Conservation (phyloP, 2,113 vertebrate species). For the Cercopithecus mona region DNA sequence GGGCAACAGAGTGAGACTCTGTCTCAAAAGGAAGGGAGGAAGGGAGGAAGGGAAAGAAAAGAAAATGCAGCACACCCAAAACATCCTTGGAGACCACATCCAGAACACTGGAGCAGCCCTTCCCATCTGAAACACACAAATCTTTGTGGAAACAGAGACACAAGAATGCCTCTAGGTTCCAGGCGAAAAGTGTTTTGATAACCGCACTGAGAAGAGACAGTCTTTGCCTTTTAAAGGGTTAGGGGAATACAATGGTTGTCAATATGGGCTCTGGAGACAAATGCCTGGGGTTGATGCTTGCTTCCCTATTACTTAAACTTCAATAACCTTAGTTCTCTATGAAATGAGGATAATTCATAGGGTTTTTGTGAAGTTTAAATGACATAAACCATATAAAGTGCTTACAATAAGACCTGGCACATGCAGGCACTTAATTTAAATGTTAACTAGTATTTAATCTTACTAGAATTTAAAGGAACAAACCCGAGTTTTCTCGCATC, state of each 20-base stretch:
- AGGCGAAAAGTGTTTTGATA: background rate
- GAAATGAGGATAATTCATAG: background rate
- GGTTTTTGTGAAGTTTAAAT: background rate
- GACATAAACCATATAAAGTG: background rate
- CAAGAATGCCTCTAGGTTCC: background rate
- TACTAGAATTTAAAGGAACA: constrained; percentile 6
- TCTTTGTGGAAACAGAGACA: background rate
- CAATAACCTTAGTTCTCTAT: background rate
- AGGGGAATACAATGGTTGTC: background rate
- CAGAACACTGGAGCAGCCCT: background rate
- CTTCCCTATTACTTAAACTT: background rate
- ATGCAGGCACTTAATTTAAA: background rate
- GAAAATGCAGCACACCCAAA: too few species aligned
- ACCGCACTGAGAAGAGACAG: background rate
- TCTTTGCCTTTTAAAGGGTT: background rate
- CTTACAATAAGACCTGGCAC: background rate
- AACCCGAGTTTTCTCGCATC: background rate
- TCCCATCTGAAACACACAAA: background rate
- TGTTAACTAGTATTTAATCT: background rate
- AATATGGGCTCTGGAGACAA: background rate
- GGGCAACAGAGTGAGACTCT: too few species aligned
- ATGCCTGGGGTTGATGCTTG: background rate
- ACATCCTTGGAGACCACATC: rapidly evolving
- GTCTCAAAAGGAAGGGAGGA: too few species aligned
- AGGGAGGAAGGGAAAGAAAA: too few species aligned